Conservation (phyloP, 2,113 vertebrate species). For the Aplodontia rufa region DNA sequence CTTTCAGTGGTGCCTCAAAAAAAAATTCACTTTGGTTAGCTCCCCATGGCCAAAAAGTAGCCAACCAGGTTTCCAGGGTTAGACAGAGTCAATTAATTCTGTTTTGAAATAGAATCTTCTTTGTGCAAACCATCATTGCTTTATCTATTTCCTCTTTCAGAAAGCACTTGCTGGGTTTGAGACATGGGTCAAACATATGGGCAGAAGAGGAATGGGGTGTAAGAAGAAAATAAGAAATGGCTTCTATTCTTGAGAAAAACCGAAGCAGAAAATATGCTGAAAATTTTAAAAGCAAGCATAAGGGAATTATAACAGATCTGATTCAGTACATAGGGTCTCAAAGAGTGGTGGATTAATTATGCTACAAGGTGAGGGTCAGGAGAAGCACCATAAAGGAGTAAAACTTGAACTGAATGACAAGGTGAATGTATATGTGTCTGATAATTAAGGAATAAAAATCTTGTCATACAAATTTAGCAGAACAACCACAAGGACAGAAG, state of each 20-base stretch:
- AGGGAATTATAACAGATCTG: background rate
- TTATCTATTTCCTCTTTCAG: conserved; percentile 25
- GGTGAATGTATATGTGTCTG: background rate
- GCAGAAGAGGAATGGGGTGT: background rate
- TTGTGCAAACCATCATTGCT: background rate
- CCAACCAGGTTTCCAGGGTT: background rate
- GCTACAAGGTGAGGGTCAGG: background rate
- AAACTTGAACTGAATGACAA: conserved; percentile 5
- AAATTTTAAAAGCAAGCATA: conserved; percentile 20
- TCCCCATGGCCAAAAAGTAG: background rate
- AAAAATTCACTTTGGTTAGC: conserved; percentile 31
- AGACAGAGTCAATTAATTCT: conserved; percentile 50
- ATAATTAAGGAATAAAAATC: background rate
- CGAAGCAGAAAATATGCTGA: background rate
- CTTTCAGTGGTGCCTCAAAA: background rate
- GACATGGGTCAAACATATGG: background rate
- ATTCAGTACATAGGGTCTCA: background rate
- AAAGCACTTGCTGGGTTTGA: background rate
- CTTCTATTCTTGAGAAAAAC: background rate
- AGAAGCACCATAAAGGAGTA: background rate
- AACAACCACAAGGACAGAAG: conserved; percentile 22
- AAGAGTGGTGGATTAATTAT: background rate
- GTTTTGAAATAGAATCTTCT: conserved; percentile 32
- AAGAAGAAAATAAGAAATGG: conserved; percentile 19
- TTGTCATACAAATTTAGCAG: background rate